These are phyloP conservation scores for Latheticus oryzae DNA, from an alignment of 2,888 invertebrate genomes.

Conservation along the genomic window DNA sequence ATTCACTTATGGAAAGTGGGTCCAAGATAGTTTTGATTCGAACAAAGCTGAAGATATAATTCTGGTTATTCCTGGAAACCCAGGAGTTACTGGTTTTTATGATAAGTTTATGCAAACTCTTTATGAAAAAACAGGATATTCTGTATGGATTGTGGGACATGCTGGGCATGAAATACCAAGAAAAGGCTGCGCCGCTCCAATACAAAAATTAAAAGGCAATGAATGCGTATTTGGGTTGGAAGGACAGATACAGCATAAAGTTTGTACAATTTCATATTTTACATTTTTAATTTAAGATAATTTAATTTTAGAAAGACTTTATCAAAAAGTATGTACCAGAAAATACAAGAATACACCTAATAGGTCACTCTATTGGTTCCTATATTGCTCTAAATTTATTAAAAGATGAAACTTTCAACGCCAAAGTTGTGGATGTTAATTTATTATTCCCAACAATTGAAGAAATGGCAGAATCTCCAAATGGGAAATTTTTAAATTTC, in stretches of 20 bases:
- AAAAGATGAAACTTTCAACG: conserved; percentile 69
- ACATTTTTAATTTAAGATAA: background rate
- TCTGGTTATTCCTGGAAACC: conserved; percentile 87
- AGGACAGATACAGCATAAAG: conserved; percentile 85
- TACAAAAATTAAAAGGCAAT: conserved; percentile 68
- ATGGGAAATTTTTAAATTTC: conserved; percentile 78
- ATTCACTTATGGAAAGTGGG: conserved; percentile 77
- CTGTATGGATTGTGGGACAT: conserved; percentile 86
- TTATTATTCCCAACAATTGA: conserved; percentile 91
- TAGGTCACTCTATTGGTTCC: conserved; percentile 93
- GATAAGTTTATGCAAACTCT: conserved; percentile 76
- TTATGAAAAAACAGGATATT: conserved; percentile 70
- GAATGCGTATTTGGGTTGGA: conserved; percentile 77
- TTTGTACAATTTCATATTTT: conserved; percentile 54
- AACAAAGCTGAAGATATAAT: conserved; percentile 72
- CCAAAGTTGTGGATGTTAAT: conserved; percentile 73
- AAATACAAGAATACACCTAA: conserved; percentile 79
- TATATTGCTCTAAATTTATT: conserved; percentile 84
- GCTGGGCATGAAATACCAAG: conserved; percentile 84
- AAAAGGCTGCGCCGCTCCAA: conserved; percentile 64
- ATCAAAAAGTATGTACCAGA: conserved; percentile 79
- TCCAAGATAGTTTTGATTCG: conserved; percentile 71
- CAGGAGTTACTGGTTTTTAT: conserved; percentile 87
- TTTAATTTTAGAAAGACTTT: conserved; percentile 69
- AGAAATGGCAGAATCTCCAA: conserved; percentile 79